A percentile compares a stretch with the other conserved stretches of the same genome.
These are phyloP conservation scores for Ommatoiulus sabulosus DNA, from an alignment of 2,888 invertebrate genomes.

Conservation along the genomic window DNA sequence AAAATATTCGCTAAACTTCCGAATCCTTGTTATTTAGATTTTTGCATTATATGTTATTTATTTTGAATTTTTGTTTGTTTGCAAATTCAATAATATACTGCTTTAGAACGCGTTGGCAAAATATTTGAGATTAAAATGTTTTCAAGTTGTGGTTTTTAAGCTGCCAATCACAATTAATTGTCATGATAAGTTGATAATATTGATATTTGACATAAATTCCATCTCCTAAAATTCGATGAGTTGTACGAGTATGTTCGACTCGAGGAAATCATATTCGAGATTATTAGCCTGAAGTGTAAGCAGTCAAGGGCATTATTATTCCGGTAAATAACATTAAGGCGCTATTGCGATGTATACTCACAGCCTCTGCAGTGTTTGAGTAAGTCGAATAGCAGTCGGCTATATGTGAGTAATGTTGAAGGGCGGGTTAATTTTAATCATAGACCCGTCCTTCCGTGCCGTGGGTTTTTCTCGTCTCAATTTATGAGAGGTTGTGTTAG, in stretches of 20 bases:
- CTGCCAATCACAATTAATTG: no score
- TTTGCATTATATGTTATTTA: no score
- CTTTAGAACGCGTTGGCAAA: no score
- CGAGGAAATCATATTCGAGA: neutral
- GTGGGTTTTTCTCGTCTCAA: neutral
- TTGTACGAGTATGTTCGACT: neutral
- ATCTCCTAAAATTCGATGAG: no score
- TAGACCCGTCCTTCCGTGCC: neutral
- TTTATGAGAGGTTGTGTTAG: conserved; percentile 10
- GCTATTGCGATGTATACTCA: neutral
- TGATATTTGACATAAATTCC: no score
- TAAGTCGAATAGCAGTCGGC: neutral
- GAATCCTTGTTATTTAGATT: no score
- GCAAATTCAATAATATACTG: no score
- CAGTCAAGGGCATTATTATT: neutral
- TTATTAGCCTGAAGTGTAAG: conserved; percentile 12
- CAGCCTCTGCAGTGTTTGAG: conserved; percentile 2
- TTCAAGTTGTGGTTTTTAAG: no score
- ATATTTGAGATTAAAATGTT: no score
- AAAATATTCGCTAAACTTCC: no score
- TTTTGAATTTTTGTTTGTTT: no score
- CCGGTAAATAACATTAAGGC: neutral
- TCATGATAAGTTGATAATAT: no score
- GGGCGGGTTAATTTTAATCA: conserved; percentile 11
- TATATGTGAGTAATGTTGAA: conserved; percentile 25